Base-by-base conservation (phyloP, 1,140 invertebrate genomes). In the Sinonovacula constricta region DNA sequence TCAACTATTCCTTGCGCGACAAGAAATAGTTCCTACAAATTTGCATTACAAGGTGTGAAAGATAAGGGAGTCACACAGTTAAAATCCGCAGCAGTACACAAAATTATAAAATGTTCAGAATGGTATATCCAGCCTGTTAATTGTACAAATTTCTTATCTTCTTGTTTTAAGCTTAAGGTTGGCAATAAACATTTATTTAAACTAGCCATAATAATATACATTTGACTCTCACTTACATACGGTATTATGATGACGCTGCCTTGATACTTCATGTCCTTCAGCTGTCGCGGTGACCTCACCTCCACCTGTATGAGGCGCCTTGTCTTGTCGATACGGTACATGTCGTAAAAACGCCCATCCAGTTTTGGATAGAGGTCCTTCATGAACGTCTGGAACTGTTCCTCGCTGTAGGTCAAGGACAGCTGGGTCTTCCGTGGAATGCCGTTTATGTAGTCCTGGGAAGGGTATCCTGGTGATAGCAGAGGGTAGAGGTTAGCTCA, bases 191-290 rank as follows among this genome's bases (percentile, higher is more conserved):
- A n/a, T n/a, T n/a, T n/a, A n/a, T n/a, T n/a, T n/a, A n/a, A n/a
- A n/a, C n/a, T n/a, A n/a, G n/a, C n/a, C n/a, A n/a, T n/a, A n/a
- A n/a, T n/a, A n/a, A n/a, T n/a, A n/a, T n/a, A n/a, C n/a, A n/a
- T n/a, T n/a, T n/a, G n/a, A n/a, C n/a, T n/a, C n/a, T n/a, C n/a
- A n/a, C 79, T 54, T 80, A 80, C 79, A 31, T 80, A 80, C 34
- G 79, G 79, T 39, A 80, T 75, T 22, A 80, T 66, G 54, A 80
- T 80, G 14, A 80, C 45, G 53, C 70, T 80, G 53, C 79, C 79
- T 68, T 80, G 79, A 49, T 80, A 80, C 45, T 80, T 80, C 33
- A 68, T 66, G 33, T 75, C 65, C 54, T 80, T 80, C 7, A 80
- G 65, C 54, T 68, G 63, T 4, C 79, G 34, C 24, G 79, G 79